phyloP scores from a whole-genome alignment of 2,797 vertebrate species.

The Scomberomorus guttatus region DNA sequence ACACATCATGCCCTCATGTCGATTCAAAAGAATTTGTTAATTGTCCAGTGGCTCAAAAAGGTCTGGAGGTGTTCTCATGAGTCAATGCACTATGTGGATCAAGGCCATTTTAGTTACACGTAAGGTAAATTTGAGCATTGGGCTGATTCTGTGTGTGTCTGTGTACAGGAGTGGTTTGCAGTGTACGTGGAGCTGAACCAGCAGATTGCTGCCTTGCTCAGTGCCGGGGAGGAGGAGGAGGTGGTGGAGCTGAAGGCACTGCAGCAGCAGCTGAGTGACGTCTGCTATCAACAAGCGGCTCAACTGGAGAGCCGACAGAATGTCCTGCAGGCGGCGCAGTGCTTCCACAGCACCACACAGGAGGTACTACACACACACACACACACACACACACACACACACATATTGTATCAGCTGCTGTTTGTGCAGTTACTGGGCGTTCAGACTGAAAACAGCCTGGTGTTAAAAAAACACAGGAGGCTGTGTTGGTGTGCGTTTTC shows the following conservation, averaged over 20 bases:
- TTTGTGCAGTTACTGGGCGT: background rate
- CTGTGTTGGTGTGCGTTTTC: too few relatives aligned
- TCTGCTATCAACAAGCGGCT: conserved; percentile 96
- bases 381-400: conserved; percentile 10
- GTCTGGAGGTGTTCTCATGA: background rate
- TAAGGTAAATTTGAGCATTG: background rate
- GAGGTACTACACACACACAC: conserved; percentile 84
- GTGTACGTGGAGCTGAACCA: conserved; percentile 99
- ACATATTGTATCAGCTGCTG: background rate
- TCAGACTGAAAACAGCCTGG: background rate
- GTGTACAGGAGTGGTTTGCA: conserved; percentile 95
- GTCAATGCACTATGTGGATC: background rate
- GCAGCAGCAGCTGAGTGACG: conserved; percentile 98
- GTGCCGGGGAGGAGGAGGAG: conserved; percentile 95
- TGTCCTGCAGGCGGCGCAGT: conserved; percentile 94
- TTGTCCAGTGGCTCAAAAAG: background rate
- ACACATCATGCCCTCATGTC: too few relatives aligned
- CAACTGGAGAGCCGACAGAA: conserved; percentile 97
- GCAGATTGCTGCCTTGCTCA: conserved; percentile 95
- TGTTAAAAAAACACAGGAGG: too few relatives aligned
- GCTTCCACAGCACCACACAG: conserved; percentile 95
- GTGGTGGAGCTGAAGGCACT: conserved; percentile 93
- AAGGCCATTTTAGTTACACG: background rate
- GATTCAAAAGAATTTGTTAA: too few relatives aligned
- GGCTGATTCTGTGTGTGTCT: conserved; percentile 14